These are phyloP conservation scores for Xanthia icteritia DNA, from an alignment of 2,888 invertebrate species.

Conservation along the genomic window DNA sequence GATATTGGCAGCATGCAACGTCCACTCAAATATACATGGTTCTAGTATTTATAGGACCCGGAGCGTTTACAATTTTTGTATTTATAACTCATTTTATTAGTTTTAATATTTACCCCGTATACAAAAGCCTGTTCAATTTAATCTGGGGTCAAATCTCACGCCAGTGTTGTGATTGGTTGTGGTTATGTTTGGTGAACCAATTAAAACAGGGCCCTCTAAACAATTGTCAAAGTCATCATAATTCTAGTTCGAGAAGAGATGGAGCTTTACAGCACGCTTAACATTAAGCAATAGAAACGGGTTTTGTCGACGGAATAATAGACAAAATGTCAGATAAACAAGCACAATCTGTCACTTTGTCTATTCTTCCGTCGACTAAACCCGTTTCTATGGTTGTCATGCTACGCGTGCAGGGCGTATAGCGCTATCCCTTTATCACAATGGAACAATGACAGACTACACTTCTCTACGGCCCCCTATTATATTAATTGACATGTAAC, in stretches of 20 bases:
- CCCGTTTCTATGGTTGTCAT: no score
- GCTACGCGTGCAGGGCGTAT: not conserved
- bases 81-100: slow-evolving; percentile 46
- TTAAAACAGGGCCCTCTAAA: not conserved
- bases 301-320: no score
- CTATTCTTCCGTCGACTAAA: no score
- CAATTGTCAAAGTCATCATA: not conserved
- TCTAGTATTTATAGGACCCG: slow-evolving; percentile 13
- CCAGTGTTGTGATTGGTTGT: not conserved
- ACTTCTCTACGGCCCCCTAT: not conserved
- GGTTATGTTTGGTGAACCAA: not conserved
- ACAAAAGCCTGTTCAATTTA: slow-evolving; percentile 14
- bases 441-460: not conserved
- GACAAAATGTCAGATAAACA: no score
- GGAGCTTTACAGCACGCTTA: not conserved
- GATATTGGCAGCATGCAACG: slow-evolving; percentile 27
- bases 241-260: not conserved
- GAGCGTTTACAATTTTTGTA: slow-evolving; percentile 30
- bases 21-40: slow-evolving; percentile 30
- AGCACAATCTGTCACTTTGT: no score
- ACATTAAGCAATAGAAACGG: no score
- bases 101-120: slow-evolving; percentile 19
- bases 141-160: not conserved
- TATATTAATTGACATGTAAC: slow-evolving; percentile 1
- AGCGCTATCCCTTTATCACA: not conserved